These are phyloP conservation scores for Maconellicoccus hirsutus DNA, from an alignment of 1,140 invertebrate species.

Conservation along the genomic window DNA sequence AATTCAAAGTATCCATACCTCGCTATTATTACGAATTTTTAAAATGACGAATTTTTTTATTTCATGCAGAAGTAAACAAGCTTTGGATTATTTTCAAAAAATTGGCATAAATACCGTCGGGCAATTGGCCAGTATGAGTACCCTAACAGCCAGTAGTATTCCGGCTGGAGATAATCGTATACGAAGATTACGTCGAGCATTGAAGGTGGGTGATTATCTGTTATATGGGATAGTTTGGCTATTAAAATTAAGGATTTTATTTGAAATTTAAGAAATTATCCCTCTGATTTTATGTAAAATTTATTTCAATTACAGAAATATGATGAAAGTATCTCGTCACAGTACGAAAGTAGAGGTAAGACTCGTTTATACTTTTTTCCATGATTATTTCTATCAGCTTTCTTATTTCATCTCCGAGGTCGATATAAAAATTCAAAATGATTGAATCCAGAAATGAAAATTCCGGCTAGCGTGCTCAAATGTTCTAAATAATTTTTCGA, in stretches of 20 bases:
- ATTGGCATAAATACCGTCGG: constrained; percentile 6
- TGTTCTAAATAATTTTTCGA: too few species aligned
- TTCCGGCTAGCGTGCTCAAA: too few species aligned
- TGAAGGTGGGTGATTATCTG: neutral
- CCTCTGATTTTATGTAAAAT: too few species aligned
- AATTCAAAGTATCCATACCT: too few species aligned
- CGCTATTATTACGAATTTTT: too few species aligned
- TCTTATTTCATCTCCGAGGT: neutral
- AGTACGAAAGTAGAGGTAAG: neutral
- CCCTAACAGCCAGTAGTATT: neutral
- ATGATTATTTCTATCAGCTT: neutral
- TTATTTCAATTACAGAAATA: neutral
- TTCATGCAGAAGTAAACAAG: neutral
- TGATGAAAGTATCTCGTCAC: neutral
- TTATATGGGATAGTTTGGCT: too few species aligned
- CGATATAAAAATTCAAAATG: neutral
- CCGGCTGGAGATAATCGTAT: constrained; percentile 1
- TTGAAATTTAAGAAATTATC: neutral
- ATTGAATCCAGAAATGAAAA: too few species aligned
- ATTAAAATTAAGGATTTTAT: neutral
- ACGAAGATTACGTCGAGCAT: neutral
- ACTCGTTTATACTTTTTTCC: neutral
- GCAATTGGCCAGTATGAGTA: neutral
- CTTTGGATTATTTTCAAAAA: neutral
- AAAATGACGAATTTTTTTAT: too few species aligned